Evolutionary conservation across 1,140 invertebrate genomes (phyloP).

Genomic region (Cephus cinctus): DNA sequence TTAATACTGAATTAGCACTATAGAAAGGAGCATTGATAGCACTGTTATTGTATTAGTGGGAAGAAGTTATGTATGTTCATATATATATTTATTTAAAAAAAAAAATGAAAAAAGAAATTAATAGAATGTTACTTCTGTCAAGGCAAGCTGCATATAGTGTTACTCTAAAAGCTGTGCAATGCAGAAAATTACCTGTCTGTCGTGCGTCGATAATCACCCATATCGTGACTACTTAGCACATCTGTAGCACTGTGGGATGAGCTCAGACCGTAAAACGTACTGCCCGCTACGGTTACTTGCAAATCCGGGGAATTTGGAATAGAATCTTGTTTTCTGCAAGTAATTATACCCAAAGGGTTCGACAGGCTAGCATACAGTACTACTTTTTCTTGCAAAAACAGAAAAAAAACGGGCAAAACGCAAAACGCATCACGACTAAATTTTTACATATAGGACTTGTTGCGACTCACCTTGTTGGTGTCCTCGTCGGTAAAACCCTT

Average conservation of each 20-base stretch:
- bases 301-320: constrained; percentile 36
- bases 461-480: constrained; percentile 29
- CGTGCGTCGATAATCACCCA: constrained; percentile 43
- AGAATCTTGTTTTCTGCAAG: constrained; percentile 33
- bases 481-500: constrained; percentile 57
- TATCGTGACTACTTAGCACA: constrained; percentile 36
- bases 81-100: no score
- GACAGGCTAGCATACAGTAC: background rate
- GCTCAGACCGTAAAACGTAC: constrained; percentile 45
- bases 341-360: background rate
- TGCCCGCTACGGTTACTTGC: constrained; percentile 43
- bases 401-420: background rate
- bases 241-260: constrained; percentile 40
- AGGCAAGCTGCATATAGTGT: no score
- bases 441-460: background rate
- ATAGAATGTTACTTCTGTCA: no score
- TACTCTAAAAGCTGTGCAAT: no score
- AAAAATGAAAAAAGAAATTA: no score
- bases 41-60: no score
- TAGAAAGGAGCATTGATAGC: no score
- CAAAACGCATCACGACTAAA: background rate
- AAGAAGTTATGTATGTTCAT: no score
- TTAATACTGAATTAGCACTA: constrained; percentile 2
- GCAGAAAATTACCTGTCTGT: constrained; percentile 37
- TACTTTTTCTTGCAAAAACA: background rate